These are phyloP conservation scores for Sipha maydis DNA, from an alignment of 2,888 invertebrate genomes.

Conservation along the genomic window DNA sequence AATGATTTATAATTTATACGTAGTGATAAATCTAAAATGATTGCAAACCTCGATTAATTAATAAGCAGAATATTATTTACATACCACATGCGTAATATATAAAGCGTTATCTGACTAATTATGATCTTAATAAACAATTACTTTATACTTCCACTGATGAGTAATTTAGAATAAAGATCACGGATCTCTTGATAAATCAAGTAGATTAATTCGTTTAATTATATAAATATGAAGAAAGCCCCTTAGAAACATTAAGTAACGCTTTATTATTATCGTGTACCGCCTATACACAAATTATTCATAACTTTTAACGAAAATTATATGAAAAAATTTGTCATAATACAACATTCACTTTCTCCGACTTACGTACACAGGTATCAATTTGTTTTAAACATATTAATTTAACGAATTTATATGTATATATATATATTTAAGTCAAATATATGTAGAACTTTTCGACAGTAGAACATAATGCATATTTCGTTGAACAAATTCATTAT, in stretches of 20 bases:
- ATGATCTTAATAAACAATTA: neutral
- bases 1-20: neutral
- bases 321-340: constrained; percentile 15
- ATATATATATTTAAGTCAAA: neutral
- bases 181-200: neutral
- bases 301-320: constrained; percentile 5
- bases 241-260: constrained; percentile 22
- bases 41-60: neutral
- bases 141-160: neutral
- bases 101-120: neutral
- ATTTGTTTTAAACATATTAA: neutral
- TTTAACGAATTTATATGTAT: neutral
- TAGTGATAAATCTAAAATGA: neutral
- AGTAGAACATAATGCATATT: neutral
- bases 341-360: constrained; percentile 35
- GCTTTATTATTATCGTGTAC: neutral
- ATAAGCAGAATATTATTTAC: neutral
- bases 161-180: neutral
- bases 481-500: neutral
- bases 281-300: neutral
- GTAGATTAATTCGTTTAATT: constrained; percentile 15
- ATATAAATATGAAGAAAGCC: neutral
- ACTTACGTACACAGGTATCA: neutral
- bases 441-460: neutral
- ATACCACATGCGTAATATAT: neutral